A percentile compares a stretch with the other conserved stretches of the same genome.
Evolutionary conservation across 1,140 invertebrate species (phyloP).

Genomic region (Pogonomyrmex californicus): DNA sequence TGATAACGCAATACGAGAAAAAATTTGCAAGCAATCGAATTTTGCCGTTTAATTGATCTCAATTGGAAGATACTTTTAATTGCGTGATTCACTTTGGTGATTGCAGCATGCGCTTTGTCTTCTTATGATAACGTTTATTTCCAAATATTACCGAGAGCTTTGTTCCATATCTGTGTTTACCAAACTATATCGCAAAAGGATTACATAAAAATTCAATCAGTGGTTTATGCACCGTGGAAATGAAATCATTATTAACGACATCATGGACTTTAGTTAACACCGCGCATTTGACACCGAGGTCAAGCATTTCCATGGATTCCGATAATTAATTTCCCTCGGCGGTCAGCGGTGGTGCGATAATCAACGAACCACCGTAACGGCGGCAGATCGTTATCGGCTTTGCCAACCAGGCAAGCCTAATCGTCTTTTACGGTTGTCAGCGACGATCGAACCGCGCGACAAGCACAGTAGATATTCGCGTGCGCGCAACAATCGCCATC

Average conservation of each 20-base stretch:
- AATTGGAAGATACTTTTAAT: constrained; percentile 26
- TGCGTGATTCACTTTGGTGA: neutral
- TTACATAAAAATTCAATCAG: neutral
- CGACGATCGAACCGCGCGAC: constrained; percentile 31
- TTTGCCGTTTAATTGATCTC: constrained; percentile 17
- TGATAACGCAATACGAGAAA: neutral
- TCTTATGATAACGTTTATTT: neutral
- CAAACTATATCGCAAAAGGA: neutral
- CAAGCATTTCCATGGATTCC: constrained; percentile 36
- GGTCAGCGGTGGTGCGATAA: constrained; percentile 40
- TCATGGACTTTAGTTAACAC: neutral
- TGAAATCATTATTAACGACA: neutral
- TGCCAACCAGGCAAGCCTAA: constrained; percentile 48
- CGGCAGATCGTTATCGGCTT: constrained; percentile 44
- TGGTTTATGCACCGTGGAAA: neutral
- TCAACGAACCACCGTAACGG: constrained; percentile 33
- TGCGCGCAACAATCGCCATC: constrained; percentile 34
- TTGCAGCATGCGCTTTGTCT: neutral
- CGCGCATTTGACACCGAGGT: constrained; percentile 9
- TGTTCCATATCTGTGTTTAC: neutral
- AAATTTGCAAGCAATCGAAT: constrained; percentile 2
- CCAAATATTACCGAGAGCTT: neutral
- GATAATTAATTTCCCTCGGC: constrained; percentile 55
- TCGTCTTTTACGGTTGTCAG: constrained; percentile 59
- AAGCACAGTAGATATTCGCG: constrained; percentile 44